Evolutionary conservation across 2,888 invertebrate species (phyloP).

Genomic region (Phyllotreta striolata): DNA sequence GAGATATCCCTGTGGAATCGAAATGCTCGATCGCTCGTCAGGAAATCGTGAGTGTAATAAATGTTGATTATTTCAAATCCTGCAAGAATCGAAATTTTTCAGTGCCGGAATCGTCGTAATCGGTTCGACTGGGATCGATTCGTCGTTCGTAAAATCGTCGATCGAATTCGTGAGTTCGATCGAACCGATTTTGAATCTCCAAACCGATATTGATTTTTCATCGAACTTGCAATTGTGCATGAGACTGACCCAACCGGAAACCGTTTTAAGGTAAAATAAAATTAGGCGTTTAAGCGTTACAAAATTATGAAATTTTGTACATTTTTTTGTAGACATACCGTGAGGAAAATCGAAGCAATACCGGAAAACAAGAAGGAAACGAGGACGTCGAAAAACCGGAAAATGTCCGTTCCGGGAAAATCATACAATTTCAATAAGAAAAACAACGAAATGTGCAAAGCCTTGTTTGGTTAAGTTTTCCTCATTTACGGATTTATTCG

Average conservation of each 20-base stretch:
- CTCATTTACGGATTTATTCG: too few species aligned
- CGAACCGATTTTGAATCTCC: constrained; percentile 74
- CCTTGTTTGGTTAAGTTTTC: constrained; percentile 50
- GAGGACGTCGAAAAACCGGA: constrained; percentile 66
- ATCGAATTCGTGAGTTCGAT: constrained; percentile 71
- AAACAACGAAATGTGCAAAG: constrained; percentile 80
- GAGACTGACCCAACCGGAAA: constrained; percentile 75
- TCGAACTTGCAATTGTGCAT: constrained; percentile 78
- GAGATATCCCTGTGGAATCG: constrained; percentile 84
- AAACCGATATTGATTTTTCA: constrained; percentile 80
- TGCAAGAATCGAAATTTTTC: constrained; percentile 36
- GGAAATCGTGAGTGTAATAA: constrained; percentile 70
- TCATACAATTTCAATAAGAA: constrained; percentile 80
- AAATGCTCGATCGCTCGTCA: constrained; percentile 79
- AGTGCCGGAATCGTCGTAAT: constrained; percentile 75
- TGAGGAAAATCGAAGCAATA: constrained; percentile 72
- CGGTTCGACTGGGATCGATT: constrained; percentile 70
- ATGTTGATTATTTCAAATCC: constrained; percentile 6
- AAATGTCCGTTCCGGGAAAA: constrained; percentile 68
- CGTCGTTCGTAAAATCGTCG: constrained; percentile 71
- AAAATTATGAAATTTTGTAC: constrained; percentile 3
- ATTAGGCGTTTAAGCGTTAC: neutral
- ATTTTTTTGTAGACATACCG: constrained; percentile 64
- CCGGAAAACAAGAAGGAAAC: constrained; percentile 69
- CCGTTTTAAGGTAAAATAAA: constrained; percentile 60